Conservation (phyloP, 2,113 vertebrate species). For the Cyphomyrus plagiostoma region DNA sequence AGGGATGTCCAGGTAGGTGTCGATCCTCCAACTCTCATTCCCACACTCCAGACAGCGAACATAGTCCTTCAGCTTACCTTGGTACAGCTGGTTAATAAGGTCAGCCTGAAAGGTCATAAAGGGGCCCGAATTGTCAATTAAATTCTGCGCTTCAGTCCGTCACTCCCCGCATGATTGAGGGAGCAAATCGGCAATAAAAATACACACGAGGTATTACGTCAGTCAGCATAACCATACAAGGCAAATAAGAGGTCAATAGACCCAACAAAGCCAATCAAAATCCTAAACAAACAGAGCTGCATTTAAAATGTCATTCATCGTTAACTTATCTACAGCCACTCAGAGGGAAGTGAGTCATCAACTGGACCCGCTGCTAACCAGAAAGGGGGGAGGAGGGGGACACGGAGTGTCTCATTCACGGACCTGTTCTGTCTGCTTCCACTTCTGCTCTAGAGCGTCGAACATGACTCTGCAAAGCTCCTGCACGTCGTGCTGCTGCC, state of each 20-base stretch:
- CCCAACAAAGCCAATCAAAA: neutral
- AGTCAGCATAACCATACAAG: neutral
- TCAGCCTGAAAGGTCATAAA: slow-evolving; percentile 74
- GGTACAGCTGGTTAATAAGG: slow-evolving; percentile 97
- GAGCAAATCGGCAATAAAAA: neutral
- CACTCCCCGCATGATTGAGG: neutral
- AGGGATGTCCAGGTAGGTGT: slow-evolving; percentile 97
- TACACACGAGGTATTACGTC: neutral
- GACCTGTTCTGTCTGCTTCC: slow-evolving; percentile 98
- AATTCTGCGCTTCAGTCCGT: neutral
- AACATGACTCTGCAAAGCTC: slow-evolving; percentile 99
- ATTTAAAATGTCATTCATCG: neutral
- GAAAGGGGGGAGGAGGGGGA: neutral
- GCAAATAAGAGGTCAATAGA: neutral
- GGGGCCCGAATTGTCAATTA: slow-evolving; percentile 15
- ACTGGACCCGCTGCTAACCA: neutral
- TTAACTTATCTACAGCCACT: slow-evolving; percentile 4
- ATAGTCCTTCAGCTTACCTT: slow-evolving; percentile 98
- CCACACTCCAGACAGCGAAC: slow-evolving; percentile 95
- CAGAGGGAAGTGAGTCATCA: neutral
- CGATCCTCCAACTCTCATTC: slow-evolving; percentile 96
- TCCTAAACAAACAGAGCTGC: neutral
- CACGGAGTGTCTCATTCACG: slow-evolving; percentile 24
- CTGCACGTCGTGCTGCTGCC: slow-evolving; percentile 99
- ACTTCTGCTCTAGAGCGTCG: slow-evolving; percentile 97